phyloP scores from a whole-genome alignment of 2,113 vertebrate genomes.

The Coptodon bakossiorum region DNA sequence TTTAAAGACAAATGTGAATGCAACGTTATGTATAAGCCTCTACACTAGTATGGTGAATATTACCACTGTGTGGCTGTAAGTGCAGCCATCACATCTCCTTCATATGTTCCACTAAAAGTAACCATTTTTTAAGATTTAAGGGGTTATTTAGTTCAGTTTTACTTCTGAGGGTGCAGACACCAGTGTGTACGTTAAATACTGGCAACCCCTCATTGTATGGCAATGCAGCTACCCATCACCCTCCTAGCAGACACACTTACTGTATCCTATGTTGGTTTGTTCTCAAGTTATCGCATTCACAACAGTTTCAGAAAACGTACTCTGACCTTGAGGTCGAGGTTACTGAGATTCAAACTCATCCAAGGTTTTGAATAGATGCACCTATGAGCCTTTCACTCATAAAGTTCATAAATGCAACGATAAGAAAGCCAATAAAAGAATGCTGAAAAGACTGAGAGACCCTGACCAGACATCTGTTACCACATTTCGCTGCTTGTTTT shows the following conservation, averaged over 20 bases:
- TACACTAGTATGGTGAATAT: no score
- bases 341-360: background rate
- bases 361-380: fast-evolving
- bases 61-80: no score
- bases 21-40: no score
- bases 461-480: background rate
- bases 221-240: background rate
- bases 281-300: background rate
- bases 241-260: background rate
- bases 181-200: background rate
- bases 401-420: background rate
- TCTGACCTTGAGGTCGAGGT: background rate
- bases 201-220: background rate
- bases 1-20: no score
- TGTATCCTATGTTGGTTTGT: background rate
- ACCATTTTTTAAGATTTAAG: background rate
- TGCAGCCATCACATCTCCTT: background rate
- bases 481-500: background rate
- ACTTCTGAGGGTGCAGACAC: background rate
- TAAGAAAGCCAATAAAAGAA: background rate
- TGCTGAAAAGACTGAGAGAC: background rate
- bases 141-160: background rate
- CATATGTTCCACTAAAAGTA: background rate
- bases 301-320: background rate
- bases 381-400: background rate